Percentiles rank a stretch among this genome's conserved stretches.
Conservation (phyloP, 2,888 invertebrate species). For the Athalia circularis region DNA sequence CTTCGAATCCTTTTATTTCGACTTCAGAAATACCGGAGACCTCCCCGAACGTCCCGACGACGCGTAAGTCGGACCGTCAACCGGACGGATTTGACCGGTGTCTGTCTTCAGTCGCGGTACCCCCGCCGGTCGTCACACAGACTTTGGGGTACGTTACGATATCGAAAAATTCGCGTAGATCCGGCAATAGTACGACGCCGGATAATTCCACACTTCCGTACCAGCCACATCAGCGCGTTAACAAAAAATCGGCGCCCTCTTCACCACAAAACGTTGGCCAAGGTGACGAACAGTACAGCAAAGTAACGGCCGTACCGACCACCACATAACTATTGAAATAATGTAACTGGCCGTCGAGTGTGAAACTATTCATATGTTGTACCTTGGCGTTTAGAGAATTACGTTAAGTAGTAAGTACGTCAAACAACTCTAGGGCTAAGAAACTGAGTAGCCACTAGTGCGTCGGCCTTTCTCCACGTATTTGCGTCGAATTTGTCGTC, state of each 20-base stretch:
- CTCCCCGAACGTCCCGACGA: neutral
- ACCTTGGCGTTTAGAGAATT: neutral
- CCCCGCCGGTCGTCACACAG: constrained; percentile 45
- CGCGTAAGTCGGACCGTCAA: neutral
- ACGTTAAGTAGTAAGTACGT: neutral
- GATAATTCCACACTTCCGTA: constrained; percentile 54
- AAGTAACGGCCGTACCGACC: constrained; percentile 67
- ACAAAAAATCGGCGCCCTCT: constrained; percentile 54
- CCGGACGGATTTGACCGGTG: neutral
- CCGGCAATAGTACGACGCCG: constrained; percentile 35
- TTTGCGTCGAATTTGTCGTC: too few species aligned
- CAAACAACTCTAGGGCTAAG: neutral
- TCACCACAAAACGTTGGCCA: constrained; percentile 41
- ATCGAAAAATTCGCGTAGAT: constrained; percentile 52
- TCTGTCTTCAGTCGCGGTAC: neutral
- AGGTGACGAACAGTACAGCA: constrained; percentile 68
- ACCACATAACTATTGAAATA: constrained; percentile 61
- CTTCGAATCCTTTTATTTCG: constrained; percentile 1
- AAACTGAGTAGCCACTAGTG: neutral
- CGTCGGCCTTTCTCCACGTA: too few species aligned
- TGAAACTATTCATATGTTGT: constrained; percentile 13
- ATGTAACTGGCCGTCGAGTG: neutral
- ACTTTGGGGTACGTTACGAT: constrained; percentile 65
- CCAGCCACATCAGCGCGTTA: constrained; percentile 60
- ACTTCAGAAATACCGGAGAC: too few species aligned